A percentile compares a stretch with the other conserved stretches of the same genome.
These are phyloP conservation scores for Tiliqua scincoides DNA, from an alignment of 2,113 vertebrate genomes.

Conservation along the genomic window DNA sequence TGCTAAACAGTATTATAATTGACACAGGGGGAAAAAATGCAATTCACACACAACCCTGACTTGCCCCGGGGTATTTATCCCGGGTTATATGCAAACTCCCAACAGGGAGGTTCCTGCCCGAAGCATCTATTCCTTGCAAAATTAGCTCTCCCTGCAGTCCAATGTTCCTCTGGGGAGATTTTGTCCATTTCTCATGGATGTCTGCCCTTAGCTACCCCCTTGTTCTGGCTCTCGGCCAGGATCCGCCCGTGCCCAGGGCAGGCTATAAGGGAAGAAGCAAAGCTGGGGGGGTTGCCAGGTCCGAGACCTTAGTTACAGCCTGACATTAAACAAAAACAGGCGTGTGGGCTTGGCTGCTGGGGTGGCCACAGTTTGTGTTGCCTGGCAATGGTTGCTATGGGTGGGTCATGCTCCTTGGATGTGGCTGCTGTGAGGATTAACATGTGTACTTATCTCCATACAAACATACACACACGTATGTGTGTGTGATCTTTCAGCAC, in stretches of 20 bases:
- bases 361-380: constrained; percentile 65
- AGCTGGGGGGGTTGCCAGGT: constrained; percentile 37
- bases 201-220: neutral
- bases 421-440: constrained; percentile 57
- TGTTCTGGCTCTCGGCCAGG: neutral
- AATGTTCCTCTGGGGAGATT: neutral
- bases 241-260: constrained; percentile 17
- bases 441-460: neutral
- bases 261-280: constrained; percentile 26
- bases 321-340: constrained; percentile 64
- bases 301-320: constrained; percentile 45
- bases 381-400: constrained; percentile 69
- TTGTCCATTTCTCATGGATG: neutral
- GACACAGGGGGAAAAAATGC: neutral
- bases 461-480: neutral
- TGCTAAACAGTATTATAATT: neutral
- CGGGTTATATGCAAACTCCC: neutral
- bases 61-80: neutral
- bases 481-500: neutral
- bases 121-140: neutral
- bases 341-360: constrained; percentile 56
- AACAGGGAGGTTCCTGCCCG: neutral
- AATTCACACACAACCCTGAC: neutral
- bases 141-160: neutral
- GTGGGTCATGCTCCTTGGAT: constrained; percentile 65